Evolutionary conservation across 2,888 invertebrate species (phyloP).

Genomic region (Tortricodes alternella): DNA sequence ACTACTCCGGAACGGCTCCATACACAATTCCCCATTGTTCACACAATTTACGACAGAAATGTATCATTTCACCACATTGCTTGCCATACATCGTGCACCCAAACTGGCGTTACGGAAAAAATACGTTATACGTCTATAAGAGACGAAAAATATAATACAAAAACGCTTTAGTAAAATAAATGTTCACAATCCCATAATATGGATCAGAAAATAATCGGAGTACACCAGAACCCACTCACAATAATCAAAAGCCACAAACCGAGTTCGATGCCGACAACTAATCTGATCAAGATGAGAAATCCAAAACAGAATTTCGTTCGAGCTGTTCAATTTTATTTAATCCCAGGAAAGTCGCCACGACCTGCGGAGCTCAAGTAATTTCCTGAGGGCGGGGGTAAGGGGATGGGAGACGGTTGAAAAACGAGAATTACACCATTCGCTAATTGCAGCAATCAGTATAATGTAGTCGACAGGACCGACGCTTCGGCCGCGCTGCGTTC

Average conservation of each 20-base stretch:
- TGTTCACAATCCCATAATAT: not conserved
- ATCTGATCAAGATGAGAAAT: constrained; percentile 67
- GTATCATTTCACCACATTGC: constrained; percentile 31
- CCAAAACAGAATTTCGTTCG: constrained; percentile 71
- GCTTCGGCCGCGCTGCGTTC: constrained; percentile 8
- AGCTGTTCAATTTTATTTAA: constrained; percentile 78
- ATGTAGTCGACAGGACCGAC: constrained; percentile 73
- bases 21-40: constrained; percentile 30
- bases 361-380: constrained; percentile 75
- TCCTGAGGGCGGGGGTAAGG: constrained; percentile 54
- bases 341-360: constrained; percentile 68
- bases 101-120: constrained; percentile 24
- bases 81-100: constrained; percentile 23
- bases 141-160: not conserved
- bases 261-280: constrained; percentile 52
- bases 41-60: constrained; percentile 30
- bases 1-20: constrained; percentile 31
- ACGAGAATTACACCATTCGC: constrained; percentile 80
- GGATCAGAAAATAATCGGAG: constrained; percentile 11
- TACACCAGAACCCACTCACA: constrained; percentile 62
- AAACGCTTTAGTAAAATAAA: not conserved
- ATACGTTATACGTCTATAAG: constrained; percentile 3
- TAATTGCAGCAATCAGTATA: constrained; percentile 82
- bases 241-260: constrained; percentile 65
- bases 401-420: constrained; percentile 65